Evolutionary conservation across 2,888 invertebrate genomes (phyloP), one percentile per base, ranked within the genome.

Genomic region (Amiota minor): DNA sequence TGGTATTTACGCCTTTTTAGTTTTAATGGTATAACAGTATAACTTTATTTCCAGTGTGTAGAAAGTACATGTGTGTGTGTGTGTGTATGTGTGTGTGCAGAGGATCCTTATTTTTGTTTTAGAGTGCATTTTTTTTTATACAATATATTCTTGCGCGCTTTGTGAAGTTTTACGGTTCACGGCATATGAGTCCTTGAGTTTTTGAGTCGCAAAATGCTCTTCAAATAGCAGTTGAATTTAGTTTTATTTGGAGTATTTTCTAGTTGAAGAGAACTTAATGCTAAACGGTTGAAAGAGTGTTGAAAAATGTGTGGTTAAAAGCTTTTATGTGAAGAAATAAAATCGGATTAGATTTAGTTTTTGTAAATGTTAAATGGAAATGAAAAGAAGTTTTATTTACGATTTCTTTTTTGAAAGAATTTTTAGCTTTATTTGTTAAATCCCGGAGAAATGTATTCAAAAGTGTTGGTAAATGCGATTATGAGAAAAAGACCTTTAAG

Each of bases 1-100:
- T 50, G 23, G n/a, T 35, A 53, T 49, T 68, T 68, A 68, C 50
- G 67, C 67, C 50, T 50, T 68, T 50, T 67, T 67, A 16, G 50
- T 46, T 68, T 68, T 68, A 68, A 68, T 50, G 67, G 67, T 50
- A 47, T 68, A 68, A 68, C 20, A 53, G 67, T 50, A 47, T 47
- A 65, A 65, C 65, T 65, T 65, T 65, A 65, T 65, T 65, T 65
- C 65, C 9, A 65, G 65, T 65, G 45, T 35, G n/a, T 6, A 53
- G 53, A 18, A 23, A 20, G 20, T 35, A 35, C 23, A 35, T 35
- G 35, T 35, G 35, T 35, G 35, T 35, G 35, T 35, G 35, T n/a
- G n/a, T n/a, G 20, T 35, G 6, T 3, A 35, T 35, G 35, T 35
- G 35, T 35, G 35, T 35, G 35, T 35, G 35, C 35, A 35, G 6